phyloP scores from a whole-genome alignment of 2,888 invertebrate genomes.

The Drosophila tanythrix region DNA sequence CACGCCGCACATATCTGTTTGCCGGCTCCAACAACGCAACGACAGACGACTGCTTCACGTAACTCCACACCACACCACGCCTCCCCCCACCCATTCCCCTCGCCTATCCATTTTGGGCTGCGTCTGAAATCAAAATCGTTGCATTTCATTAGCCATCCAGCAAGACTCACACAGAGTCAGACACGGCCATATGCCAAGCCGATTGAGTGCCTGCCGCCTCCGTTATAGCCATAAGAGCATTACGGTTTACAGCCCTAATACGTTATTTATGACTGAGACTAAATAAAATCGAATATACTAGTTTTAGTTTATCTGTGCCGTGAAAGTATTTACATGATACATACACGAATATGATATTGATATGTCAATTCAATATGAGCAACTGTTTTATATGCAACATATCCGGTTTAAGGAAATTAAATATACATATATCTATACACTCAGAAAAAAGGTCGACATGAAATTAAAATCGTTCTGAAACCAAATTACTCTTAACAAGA shows the following conservation, averaged over 20 bases:
- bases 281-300: conserved; percentile 40
- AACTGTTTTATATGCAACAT: conserved; percentile 8
- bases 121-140: conserved; percentile 51
- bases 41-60: conserved; percentile 25
- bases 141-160: conserved; percentile 59
- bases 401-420: background rate
- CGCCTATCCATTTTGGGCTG: conserved; percentile 11
- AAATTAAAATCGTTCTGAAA: background rate
- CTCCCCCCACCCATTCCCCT: background rate
- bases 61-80: conserved; percentile 8
- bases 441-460: background rate
- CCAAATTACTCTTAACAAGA: background rate
- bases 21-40: conserved; percentile 39
- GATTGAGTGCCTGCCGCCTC: conserved; percentile 23
- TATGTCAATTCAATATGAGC: conserved; percentile 10
- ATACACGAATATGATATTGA: background rate
- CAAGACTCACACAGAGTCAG: conserved; percentile 1
- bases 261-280: conserved; percentile 57
- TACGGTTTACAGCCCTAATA: conserved; percentile 42
- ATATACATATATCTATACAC: background rate
- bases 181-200: conserved; percentile 22
- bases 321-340: conserved; percentile 35
- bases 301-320: conserved; percentile 18
- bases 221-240: conserved; percentile 48
- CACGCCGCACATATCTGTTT: conserved; percentile 46